Evolutionary conservation across 2,888 invertebrate genomes (phyloP), one percentile per base, ranked within the genome.

Genomic region (Calliopum simillimum): DNA sequence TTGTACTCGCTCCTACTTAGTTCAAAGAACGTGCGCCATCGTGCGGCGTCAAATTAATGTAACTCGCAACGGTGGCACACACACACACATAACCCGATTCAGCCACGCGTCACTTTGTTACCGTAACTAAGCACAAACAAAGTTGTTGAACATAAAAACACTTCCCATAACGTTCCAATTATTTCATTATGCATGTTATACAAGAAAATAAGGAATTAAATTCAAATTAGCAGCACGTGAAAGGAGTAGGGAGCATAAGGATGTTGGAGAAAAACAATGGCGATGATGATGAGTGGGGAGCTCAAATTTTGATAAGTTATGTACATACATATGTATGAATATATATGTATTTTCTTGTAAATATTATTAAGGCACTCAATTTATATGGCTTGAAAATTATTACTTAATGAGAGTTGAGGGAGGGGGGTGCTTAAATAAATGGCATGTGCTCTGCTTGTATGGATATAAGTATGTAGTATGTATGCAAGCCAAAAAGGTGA

Each of bases 201-300:
- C 46, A 67, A 25, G 23, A 59, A 49, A 49, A 49, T 59, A 55
- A 59, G 67, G 41, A 67, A 67, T 67, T 67, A 67, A 59, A 67
- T 67, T 59, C 49, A 59, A 67, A 67, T 67, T 67, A 67, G 41
- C 67, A 59, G 53, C 23, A 19, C 49, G 49, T n/a, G 49, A 49
- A n/a, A 8, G 19, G n/a, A 13, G 6, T 19, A 13, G 13, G 49
- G 49, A 13, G 46, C 46, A 12, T 13, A 14, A 47, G 47, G 47
- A 8, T 21, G 16, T 8, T 8, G 2, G 49, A 16, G 19, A 5
- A 8, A 51, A 5, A 11, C 33, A 33, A n/a, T n/a, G 33, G 19
- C 19, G 51, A 19, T 4, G 11, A 14, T n/a, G 51, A 12, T 33
- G 33, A 33, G 33, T 33, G 33, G 8, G 33, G 33, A 33, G 33